A percentile compares a stretch with the other conserved stretches of the same genome.
These are phyloP conservation scores for Tiliacea citrago DNA, from an alignment of 2,888 invertebrate genomes.

Conservation along the genomic window DNA sequence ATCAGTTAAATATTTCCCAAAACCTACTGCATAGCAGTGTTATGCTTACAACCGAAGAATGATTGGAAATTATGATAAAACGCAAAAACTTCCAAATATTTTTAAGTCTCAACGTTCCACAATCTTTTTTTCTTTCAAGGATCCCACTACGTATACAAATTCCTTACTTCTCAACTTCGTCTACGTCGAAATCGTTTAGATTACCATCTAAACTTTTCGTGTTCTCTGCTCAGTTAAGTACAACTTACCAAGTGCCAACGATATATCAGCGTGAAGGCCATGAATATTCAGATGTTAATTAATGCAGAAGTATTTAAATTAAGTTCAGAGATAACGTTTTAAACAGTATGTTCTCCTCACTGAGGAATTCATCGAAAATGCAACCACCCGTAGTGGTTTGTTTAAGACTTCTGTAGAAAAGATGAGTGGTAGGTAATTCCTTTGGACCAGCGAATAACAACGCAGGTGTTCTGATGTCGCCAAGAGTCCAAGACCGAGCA, in stretches of 20 bases:
- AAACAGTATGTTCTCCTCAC: neutral
- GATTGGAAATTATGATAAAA: neutral
- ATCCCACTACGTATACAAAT: conserved; percentile 11
- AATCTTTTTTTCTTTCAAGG: conserved; percentile 6
- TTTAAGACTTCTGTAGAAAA: neutral
- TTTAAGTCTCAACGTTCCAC: neutral
- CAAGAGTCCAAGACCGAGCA: neutral
- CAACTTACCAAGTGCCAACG: conserved; percentile 12
- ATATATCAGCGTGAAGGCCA: conserved; percentile 35
- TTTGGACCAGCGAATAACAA: too few relatives aligned
- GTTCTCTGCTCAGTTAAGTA: conserved; percentile 11
- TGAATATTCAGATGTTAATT: conserved; percentile 45
- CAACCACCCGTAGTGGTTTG: neutral
- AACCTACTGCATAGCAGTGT: neutral
- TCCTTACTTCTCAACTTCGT: conserved; percentile 17
- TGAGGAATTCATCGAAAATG: neutral
- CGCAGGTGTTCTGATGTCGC: too few relatives aligned
- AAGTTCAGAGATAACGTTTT: neutral
- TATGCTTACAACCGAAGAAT: neutral
- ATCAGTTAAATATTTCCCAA: too few relatives aligned
- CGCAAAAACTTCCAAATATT: too few relatives aligned
- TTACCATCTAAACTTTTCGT: conserved; percentile 42
- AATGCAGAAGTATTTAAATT: conserved; percentile 32
- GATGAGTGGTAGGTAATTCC: neutral
- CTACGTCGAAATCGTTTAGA: conserved; percentile 43